These are phyloP conservation scores for Taurulus bubalis DNA, from an alignment of 2,113 vertebrate species.

Conservation along the genomic window DNA sequence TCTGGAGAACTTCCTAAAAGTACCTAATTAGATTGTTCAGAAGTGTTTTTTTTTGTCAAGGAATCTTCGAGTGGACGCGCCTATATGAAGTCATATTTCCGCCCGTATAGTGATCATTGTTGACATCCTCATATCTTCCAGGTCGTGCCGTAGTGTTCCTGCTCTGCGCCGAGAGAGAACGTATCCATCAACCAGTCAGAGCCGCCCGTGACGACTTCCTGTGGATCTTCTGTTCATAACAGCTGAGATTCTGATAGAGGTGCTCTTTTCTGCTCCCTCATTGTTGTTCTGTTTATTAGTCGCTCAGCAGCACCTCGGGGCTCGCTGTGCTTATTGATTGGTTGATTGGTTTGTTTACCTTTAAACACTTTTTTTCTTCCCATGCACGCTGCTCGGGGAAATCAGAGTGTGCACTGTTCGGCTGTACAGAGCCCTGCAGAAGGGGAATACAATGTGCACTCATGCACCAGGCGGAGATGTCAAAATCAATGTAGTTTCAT, in stretches of 20 bases:
- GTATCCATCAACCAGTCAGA: constrained; percentile 33
- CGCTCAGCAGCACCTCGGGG: constrained; percentile 37
- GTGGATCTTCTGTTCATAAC: constrained; percentile 33
- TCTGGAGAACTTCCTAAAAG: not conserved
- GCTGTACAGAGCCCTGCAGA: constrained; percentile 26
- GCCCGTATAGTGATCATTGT: not conserved
- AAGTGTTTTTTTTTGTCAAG: not conserved
- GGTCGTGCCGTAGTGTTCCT: not conserved
- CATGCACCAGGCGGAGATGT: constrained; percentile 47
- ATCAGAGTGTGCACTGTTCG: constrained; percentile 45
- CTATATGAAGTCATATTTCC: constrained; percentile 6
- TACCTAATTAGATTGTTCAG: not conserved
- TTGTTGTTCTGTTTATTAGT: constrained; percentile 58
- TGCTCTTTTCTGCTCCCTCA: constrained; percentile 31
- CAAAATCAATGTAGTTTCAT: constrained; percentile 65
- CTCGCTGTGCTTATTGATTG: constrained; percentile 63
- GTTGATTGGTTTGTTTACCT: constrained; percentile 71
- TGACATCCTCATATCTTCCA: not conserved
- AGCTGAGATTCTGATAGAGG: constrained; percentile 42
- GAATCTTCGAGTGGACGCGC: not conserved
- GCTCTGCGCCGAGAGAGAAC: not conserved
- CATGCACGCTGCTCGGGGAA: constrained; percentile 53
- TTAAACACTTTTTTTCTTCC: constrained; percentile 47
- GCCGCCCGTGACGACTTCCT: constrained; percentile 26
- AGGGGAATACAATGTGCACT: constrained; percentile 41